Evolutionary conservation across 2,113 vertebrate species (phyloP), one percentile per base, ranked within the genome.

Genomic region (Misgurnus mizolepis): DNA sequence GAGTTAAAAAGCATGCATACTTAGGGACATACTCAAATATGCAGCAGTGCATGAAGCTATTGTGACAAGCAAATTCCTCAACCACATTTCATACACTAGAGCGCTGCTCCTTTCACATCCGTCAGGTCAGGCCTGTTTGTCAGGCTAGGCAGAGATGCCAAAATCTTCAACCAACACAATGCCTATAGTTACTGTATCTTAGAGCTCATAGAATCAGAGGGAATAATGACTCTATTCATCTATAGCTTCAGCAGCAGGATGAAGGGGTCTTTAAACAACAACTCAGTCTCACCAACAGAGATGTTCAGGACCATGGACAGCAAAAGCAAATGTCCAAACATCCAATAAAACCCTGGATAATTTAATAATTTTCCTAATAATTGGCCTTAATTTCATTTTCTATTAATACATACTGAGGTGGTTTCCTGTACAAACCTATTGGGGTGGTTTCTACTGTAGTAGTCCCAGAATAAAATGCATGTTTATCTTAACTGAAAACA

Each of bases 241-340:
- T 41, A 17, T 39, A 41, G 22, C 22, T 22, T 65, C 9, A 66
- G 7, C 14, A 6, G n/a, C 27, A 12, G 18, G 39, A 72, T 15
- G 15, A 72, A 12, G 27, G 11, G 27, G 45, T 76, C 60, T 66
- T 67, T 47, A 55, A 66, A 22, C 34, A 64, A 62, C 18, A 53
- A 40, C 47, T 55, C 22, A 49, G 3, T 45, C 40, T n/a, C 61
- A 67, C 53, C 53, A 61, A 4, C 12, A 53, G 3, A 9, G 6
- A 6, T 6, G 15, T 80, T 83, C 82, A 83, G 82, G 53, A 83
- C 82, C 82, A 34, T 40, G 82, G 82, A 83, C 65, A 83, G 82
- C 70, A 81, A 17, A 74, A 76, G 40, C 66, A 66, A 81, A 17
- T 58, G 71, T 6, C 53, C 3, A 3, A 58, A 58, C n/a, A 8